A percentile compares a stretch with the other conserved stretches of the same genome.
These are phyloP conservation scores for Climacteris rufus DNA, from an alignment of 2,113 vertebrate genomes.

Conservation along the genomic window DNA sequence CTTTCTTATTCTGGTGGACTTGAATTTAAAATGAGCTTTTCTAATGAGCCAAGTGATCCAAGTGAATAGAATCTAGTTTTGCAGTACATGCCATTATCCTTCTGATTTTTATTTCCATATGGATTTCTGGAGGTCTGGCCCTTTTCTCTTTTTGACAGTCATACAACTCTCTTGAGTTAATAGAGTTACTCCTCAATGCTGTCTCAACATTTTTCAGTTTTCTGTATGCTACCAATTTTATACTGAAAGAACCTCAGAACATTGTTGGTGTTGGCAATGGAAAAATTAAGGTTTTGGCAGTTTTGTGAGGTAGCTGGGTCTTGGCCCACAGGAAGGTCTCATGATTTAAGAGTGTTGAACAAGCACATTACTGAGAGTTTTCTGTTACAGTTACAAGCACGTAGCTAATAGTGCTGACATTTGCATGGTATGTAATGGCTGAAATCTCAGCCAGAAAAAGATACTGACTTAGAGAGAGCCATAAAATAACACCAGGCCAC, in stretches of 20 bases:
- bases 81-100: neutral
- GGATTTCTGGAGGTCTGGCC: neutral
- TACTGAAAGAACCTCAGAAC: neutral
- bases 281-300: slow-evolving; percentile 8
- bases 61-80: neutral
- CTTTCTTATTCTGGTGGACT: neutral
- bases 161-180: neutral
- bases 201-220: neutral
- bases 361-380: neutral
- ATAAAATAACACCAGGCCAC: neutral
- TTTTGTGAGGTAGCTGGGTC: neutral
- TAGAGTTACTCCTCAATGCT: neutral
- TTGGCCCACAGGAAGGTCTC: neutral
- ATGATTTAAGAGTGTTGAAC: neutral
- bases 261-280: slow-evolving; percentile 1
- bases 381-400: neutral
- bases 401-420: neutral
- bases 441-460: neutral
- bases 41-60: neutral
- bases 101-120: neutral
- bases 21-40: neutral
- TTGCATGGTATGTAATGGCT: neutral
- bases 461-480: neutral
- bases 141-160: neutral
- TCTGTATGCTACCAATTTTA: neutral